Conservation (phyloP, 2,888 invertebrate species). For the Thera britannica region DNA sequence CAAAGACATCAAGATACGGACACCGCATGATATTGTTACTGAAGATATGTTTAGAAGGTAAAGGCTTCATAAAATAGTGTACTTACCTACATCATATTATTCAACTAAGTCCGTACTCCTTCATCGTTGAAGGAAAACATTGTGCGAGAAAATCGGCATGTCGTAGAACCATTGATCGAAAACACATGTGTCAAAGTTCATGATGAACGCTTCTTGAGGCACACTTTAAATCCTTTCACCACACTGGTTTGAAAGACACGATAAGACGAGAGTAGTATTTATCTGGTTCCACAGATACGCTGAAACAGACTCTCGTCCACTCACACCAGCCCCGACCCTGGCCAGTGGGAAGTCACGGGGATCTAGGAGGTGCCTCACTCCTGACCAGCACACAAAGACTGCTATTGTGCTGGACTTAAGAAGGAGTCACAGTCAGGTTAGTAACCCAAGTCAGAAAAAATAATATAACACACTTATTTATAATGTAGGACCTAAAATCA, state of each 20-base stretch:
- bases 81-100: too few relatives aligned
- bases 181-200: too few relatives aligned
- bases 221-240: too few relatives aligned
- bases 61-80: not conserved
- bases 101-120: too few relatives aligned
- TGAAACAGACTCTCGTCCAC: slow-evolving; percentile 92
- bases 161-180: too few relatives aligned
- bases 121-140: too few relatives aligned
- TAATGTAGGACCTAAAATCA: too few relatives aligned
- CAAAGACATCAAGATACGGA: slow-evolving; percentile 68
- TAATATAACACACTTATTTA: not conserved
- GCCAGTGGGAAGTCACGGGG: slow-evolving; percentile 89
- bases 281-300: slow-evolving; percentile 85
- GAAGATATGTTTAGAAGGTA: slow-evolving; percentile 89
- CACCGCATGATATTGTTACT: slow-evolving; percentile 87
- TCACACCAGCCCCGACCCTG: slow-evolving; percentile 91
- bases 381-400: slow-evolving; percentile 88
- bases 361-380: slow-evolving; percentile 89
- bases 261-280: not conserved
- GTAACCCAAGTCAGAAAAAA: not conserved
- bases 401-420: slow-evolving; percentile 90
- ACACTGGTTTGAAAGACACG: too few relatives aligned
- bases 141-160: too few relatives aligned
- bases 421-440: slow-evolving; percentile 87
- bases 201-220: too few relatives aligned